These are phyloP conservation scores for Eunapius fragilis DNA, from an alignment of 37 sponge, comb jelly and placozoan genomes.

Conservation along the genomic window DNA sequence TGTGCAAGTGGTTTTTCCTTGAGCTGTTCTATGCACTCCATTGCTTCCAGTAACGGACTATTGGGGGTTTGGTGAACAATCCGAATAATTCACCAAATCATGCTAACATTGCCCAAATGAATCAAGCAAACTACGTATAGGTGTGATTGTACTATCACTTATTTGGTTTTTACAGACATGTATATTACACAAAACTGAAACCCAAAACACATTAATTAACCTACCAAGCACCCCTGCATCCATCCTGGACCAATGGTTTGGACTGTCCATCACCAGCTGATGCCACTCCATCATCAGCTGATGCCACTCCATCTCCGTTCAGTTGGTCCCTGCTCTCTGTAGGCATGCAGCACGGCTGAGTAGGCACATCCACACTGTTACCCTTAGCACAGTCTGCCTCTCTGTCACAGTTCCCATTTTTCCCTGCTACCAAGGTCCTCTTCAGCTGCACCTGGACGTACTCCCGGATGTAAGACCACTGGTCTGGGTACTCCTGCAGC, in stretches of 20 bases:
- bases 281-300: neutral
- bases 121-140: no score
- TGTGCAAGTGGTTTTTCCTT: slow-evolving; percentile 7
- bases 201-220: neutral
- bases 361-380: neutral
- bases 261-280: neutral
- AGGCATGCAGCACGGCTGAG: neutral
- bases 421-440: neutral
- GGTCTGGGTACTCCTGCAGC: slow-evolving; percentile 44
- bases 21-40: slow-evolving; percentile 40
- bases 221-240: neutral
- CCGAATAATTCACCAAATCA: no score
- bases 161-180: no score
- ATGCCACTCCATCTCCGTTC: neutral
- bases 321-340: neutral
- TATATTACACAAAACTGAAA: no score
- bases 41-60: slow-evolving; percentile 41
- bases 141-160: no score
- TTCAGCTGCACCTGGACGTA: slow-evolving; percentile 59
- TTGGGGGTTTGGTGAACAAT: neutral
- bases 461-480: slow-evolving; percentile 49
- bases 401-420: neutral
- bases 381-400: neutral
- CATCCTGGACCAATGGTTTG: neutral
- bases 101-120: no score